Evolutionary conservation across 2,797 vertebrate species (phyloP), one percentile per base, ranked within the genome.

Genomic region (Menidia menidia): DNA sequence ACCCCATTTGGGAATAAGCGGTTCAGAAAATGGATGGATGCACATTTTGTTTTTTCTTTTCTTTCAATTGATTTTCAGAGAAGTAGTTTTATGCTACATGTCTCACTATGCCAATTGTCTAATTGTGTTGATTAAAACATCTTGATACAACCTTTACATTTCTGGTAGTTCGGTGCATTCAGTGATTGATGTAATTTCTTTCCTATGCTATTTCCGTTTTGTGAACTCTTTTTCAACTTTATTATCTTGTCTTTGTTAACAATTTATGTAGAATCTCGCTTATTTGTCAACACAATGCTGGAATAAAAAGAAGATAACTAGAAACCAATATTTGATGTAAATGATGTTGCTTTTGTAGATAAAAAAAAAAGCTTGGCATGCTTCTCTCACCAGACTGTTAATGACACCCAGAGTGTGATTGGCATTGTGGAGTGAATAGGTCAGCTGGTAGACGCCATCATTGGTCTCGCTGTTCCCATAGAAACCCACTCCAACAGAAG

Each of bases 401-500:
- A 98, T 94, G 85, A 92, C 89, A 0, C 92, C 92, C 83, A 99
- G 90, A 5, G 97, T 98, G 80, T 96, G 96, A 95, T 99, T 98
- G 81, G 96, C 96, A 0, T 95, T 95, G 87, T 96, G 94, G 90
- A 99, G 90, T 68, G 97, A 96, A 66, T 97, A 96, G 90, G 96
- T 96, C 88, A 99, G 93, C 93, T 97, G 97, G 92, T 97, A 95
- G 59, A 96, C 89, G 2, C 97, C 97, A 0, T 99, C 97, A 0
- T 97, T 97, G 92, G 96, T 95, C 93, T 99, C 96, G 0, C 98
- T 98, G 95, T 99, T 99, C 72, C 98, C 98, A 57, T 98, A 99
- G 93, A 99, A 99, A 93, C 98, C 98, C 50, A 97, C 75, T 31
- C 96, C 97, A 1, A 99, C 95, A 0, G 97, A 96, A 15, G 94